Base-by-base conservation (phyloP, 1,140 invertebrate species). In the Polypedilum pembai region DNA sequence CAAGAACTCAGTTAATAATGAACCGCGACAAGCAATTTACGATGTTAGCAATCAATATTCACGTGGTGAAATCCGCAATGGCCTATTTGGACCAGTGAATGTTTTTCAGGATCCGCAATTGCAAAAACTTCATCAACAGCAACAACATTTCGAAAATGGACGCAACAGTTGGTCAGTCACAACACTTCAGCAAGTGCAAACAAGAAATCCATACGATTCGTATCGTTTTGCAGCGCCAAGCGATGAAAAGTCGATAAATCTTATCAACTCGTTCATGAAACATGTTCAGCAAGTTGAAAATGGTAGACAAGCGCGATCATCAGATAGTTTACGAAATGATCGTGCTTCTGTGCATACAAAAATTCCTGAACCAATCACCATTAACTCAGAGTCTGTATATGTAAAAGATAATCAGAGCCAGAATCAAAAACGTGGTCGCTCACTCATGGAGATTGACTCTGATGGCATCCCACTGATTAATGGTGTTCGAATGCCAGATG, bases 391-490 rank as follows among this genome's bases (percentile, higher is more conserved):
- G 7, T 80, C 86, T 12, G 84, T 88, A 77, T 85, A 83, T 73
- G 81, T 87, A 3, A 87, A 88, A 78, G 85, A 84, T 75, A 45
- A 40, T 41, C 40, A 74, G 40, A 21, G n/a, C 4, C 8, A 12
- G 40, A 21, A n/a, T 10, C 8, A 12, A 8, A 86, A 85, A 77
- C 80, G 83, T 56, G 84, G 83, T 8, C 80, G 87, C 73, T 86
- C 86, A 20, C 82, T 88, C 17, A 78, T 88, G 12, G 83, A 85
- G 18, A 78, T 92, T 0, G 91, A 89, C 69, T 80, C 83, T 4
- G 90, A 92, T 78, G 91, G 90, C 0, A 90, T 91, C 65, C 90
- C 91, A 0, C 86, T 93, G 40, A 90, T 94, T 40, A 89, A 92
- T 74, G 93, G 93, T 0, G 86, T 91, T 1, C 86, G 92, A 74